Evolutionary conservation across 2,888 invertebrate genomes (phyloP).

Genomic region (Strigamia maritima): DNA sequence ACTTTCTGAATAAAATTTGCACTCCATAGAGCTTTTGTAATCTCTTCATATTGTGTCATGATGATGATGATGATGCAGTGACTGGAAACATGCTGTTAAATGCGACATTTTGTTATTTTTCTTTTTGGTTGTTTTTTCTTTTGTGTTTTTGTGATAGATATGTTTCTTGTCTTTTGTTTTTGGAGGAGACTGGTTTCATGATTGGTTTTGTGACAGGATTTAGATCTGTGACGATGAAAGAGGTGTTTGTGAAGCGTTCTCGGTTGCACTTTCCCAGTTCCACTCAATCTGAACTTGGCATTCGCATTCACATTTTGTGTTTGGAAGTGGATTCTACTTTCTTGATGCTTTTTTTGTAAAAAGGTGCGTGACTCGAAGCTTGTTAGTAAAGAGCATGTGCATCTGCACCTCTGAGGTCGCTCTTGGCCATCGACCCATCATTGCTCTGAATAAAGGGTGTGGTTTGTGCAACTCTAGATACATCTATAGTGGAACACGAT

Average conservation of each 20-base stretch:
- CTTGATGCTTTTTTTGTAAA: neutral
- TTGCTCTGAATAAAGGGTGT: neutral
- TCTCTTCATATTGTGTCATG: neutral
- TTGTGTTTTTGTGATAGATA: neutral
- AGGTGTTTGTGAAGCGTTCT: conserved; percentile 2
- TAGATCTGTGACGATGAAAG: neutral
- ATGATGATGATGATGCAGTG: no score
- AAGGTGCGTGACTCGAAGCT: conserved; percentile 27
- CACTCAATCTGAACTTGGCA: conserved; percentile 4
- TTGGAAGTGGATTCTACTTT: neutral
- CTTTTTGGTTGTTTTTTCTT: neutral
- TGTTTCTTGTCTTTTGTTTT: neutral
- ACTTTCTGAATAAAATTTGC: no score
- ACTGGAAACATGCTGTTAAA: neutral
- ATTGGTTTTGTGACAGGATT: neutral
- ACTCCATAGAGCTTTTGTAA: no score
- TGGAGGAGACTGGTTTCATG: neutral
- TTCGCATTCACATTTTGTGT: conserved; percentile 12
- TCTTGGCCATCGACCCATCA: conserved; percentile 3
- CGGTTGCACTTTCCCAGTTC: neutral
- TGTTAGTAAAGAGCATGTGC: neutral
- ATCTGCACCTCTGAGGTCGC: conserved; percentile 9
- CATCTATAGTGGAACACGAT: neutral
- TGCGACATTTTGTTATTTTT: neutral
- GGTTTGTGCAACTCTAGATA: neutral